These are phyloP conservation scores for Guaruba guarouba DNA, from an alignment of 2,113 vertebrate genomes.

Conservation along the genomic window DNA sequence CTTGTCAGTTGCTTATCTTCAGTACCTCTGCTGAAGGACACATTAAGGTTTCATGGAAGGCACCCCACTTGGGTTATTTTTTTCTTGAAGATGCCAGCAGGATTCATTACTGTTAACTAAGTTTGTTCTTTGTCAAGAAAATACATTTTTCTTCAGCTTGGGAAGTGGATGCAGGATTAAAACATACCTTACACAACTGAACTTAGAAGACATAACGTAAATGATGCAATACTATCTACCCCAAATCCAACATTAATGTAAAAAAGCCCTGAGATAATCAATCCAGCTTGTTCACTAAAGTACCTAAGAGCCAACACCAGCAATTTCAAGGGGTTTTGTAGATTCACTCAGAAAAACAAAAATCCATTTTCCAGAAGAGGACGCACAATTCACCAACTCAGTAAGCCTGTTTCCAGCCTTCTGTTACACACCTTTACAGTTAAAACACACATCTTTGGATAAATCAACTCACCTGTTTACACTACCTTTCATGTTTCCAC, in stretches of 20 bases:
- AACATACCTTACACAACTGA: neutral
- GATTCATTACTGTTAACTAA: neutral
- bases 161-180: neutral
- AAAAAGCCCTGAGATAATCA: conserved; percentile 27
- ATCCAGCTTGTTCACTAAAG: conserved; percentile 8
- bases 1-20: neutral
- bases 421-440: neutral
- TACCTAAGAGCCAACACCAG: neutral
- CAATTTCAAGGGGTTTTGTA: neutral
- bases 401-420: neutral
- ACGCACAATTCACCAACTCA: neutral
- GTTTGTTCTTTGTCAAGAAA: neutral
- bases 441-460: neutral
- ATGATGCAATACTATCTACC: neutral
- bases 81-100: neutral
- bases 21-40: neutral
- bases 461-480: neutral
- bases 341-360: neutral
- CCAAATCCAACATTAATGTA: neutral
- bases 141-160: neutral
- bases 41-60: neutral
- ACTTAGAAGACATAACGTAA: neutral
- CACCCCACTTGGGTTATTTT: neutral
- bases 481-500: neutral
- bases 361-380: neutral